These are phyloP conservation scores for Tachysurus fulvidraco DNA, from an alignment of 2,113 vertebrate species.

Conservation along the genomic window DNA sequence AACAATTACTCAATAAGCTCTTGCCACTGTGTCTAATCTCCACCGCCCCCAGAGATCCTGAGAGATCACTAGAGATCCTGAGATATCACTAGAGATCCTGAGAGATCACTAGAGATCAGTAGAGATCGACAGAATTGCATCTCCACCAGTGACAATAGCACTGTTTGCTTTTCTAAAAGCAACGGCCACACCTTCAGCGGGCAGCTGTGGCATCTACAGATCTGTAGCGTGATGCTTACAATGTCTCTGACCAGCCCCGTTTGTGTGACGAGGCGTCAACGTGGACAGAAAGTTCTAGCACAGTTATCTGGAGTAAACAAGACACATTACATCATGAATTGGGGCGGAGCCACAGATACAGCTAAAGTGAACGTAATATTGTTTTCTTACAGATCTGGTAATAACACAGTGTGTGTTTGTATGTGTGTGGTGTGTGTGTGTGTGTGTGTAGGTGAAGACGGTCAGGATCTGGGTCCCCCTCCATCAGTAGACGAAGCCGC, in stretches of 20 bases:
- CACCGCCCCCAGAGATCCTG: constrained; percentile 23
- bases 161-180: background rate
- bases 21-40: constrained; percentile 34
- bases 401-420: background rate
- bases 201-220: background rate
- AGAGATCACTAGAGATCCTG: no score
- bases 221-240: background rate
- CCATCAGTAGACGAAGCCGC: constrained; percentile 94
- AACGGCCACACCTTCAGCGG: background rate
- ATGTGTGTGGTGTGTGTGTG: background rate
- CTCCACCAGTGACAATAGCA: constrained; percentile 7
- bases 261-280: background rate
- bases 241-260: background rate
- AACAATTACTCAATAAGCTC: constrained; percentile 38
- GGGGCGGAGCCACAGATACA: background rate
- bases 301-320: background rate
- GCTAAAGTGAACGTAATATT: background rate
- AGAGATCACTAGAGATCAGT: no score
- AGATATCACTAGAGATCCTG: no score
- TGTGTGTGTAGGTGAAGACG: constrained; percentile 47
- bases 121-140: background rate
- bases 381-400: background rate
- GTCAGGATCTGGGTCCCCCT: constrained; percentile 88
- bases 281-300: background rate
- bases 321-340: background rate